Conservation (phyloP, 2,888 invertebrate species). For the Lithophane semibrunnea region DNA sequence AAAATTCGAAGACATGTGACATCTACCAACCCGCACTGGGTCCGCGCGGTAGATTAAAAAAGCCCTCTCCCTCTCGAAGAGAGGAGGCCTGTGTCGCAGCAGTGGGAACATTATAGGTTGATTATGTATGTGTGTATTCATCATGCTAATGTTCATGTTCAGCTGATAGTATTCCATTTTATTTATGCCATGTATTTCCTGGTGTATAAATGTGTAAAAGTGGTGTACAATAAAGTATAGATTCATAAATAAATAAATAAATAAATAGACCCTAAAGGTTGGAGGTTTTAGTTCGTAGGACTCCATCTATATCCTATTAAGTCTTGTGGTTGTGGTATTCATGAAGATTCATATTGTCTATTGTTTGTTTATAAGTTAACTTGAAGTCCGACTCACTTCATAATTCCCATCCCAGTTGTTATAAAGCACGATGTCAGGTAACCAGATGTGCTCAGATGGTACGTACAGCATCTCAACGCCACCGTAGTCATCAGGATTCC, state of each 20-base stretch:
- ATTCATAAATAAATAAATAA: too few relatives aligned
- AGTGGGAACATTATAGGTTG: too few relatives aligned
- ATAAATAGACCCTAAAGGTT: background rate
- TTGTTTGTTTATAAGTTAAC: background rate
- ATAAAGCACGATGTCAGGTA: conserved; percentile 98
- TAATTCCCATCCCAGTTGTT: conserved; percentile 98
- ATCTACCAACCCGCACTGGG: too few relatives aligned
- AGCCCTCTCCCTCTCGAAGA: too few relatives aligned
- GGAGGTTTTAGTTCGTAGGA: background rate
- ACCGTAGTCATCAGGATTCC: conserved; percentile 97
- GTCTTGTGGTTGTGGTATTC: background rate
- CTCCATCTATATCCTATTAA: background rate
- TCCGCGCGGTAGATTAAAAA: too few relatives aligned
- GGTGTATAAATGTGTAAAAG: too few relatives aligned
- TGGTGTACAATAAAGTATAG: too few relatives aligned
- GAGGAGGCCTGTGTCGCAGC: too few relatives aligned
- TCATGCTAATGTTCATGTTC: background rate
- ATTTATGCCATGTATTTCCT: too few relatives aligned
- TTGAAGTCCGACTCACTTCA: conserved; percentile 89
- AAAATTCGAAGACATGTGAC: too few relatives aligned
- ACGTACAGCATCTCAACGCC: conserved; percentile 97
- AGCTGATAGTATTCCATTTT: background rate
- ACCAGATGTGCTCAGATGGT: conserved; percentile 99
- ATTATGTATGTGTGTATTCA: too few relatives aligned
- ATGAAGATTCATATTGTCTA: background rate